Evolutionary conservation across 2,113 vertebrate genomes (phyloP).

Genomic region (Ovis canadensis): DNA sequence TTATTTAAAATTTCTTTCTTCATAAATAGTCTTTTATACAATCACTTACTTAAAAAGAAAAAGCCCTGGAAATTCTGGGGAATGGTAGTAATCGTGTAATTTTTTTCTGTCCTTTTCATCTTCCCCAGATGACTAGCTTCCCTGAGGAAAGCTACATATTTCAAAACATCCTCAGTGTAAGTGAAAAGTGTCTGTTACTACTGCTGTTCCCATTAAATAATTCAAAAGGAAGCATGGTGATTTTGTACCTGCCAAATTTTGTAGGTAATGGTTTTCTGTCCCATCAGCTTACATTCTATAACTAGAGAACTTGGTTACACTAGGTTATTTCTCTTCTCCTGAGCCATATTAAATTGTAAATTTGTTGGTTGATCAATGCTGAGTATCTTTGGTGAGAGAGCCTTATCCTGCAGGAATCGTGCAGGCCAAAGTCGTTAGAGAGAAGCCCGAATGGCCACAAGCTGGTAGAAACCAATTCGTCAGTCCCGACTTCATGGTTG

Average conservation of each 20-base stretch:
- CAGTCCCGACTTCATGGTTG: not conserved
- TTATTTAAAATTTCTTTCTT: not conserved
- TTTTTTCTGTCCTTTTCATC: not conserved
- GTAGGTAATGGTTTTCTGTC: not conserved
- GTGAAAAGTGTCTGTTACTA: not conserved
- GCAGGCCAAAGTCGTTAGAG: not conserved
- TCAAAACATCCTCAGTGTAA: not conserved
- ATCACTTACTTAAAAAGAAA: not conserved
- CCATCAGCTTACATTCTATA: not conserved
- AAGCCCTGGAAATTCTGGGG: not conserved
- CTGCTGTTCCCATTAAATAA: not conserved
- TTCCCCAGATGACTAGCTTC: not conserved
- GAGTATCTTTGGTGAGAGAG: not conserved
- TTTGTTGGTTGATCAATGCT: not conserved
- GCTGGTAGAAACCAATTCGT: fast-evolving
- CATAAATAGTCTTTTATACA: not conserved
- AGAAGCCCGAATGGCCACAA: not conserved
- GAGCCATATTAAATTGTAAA: not conserved
- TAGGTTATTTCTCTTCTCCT: not conserved
- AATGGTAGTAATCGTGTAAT: not conserved
- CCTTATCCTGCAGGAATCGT: not conserved
- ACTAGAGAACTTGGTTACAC: not conserved
- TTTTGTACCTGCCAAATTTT: fast-evolving
- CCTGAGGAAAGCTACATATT: not conserved
- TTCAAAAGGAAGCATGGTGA: not conserved